Base-by-base conservation (phyloP, 2,797 vertebrate genomes). In the Helostoma temminkii region DNA sequence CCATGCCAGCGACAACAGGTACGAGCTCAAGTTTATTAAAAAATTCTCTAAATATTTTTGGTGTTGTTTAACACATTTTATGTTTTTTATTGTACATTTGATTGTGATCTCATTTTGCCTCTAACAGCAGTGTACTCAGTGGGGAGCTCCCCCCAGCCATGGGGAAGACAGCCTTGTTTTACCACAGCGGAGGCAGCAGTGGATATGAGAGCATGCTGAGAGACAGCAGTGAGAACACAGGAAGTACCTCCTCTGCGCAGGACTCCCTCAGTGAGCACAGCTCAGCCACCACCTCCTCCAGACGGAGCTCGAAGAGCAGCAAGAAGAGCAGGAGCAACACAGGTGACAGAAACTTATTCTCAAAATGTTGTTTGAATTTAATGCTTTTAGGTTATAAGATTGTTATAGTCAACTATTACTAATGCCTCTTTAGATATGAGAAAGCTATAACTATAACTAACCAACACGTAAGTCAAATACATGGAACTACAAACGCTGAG, bases 121-220 rank as follows among this genome's bases (percentile, higher is more conserved):
- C 39, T 16, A 55, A 90, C 88, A 98, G 97, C 92, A 98, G 96
- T 0, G 95, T 98, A 14, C 92, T 98, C 81, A 98, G 97, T 0
- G 97, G 97, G 6, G 95, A 97, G 84, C 93, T 99, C 14, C 98
- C 98, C 3, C 98, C 98, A 0, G 98, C 98, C 85, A 99, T 99
- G 98, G 98, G 98, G 26, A 98, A 98, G 88, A 99, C 98, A 0
- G 95, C 98, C 19, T 88, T 99, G 37, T 99, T 99, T 83, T 99
- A 99, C 86, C 98, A 98, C 93, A 99, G 97, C 0, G 98, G 98
- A 1, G 97, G 98, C 66, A 99, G 98, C 93, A 99, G 98, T 0
- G 97, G 98, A 66, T 99, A 99, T 0, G 98, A 99, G 92, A 99
- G 98, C 91, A 96, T 99, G 96, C 94, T 99, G 67, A 93, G 98